Evolutionary conservation across 2,888 invertebrate genomes (phyloP).

Genomic region (Chrysotoxum bicinctum): DNA sequence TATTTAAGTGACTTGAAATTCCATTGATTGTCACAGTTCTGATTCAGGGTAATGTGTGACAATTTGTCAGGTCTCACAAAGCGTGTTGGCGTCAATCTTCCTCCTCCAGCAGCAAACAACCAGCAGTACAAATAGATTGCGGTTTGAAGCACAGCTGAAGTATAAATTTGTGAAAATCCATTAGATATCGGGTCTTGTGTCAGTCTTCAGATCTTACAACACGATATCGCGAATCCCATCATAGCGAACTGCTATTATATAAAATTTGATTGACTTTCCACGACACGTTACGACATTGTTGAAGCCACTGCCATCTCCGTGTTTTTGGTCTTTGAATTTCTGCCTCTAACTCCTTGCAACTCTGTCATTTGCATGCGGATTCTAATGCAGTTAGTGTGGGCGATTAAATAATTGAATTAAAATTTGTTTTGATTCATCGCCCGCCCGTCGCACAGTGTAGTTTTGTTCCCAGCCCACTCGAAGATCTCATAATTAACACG

Average conservation of each 20-base stretch:
- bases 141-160: background rate
- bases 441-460: too few species aligned
- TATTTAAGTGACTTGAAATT: constrained; percentile 14
- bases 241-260: constrained; percentile 28
- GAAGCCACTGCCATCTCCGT: background rate
- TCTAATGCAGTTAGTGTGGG: constrained; percentile 34
- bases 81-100: constrained; percentile 63
- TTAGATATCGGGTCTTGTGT: constrained; percentile 56
- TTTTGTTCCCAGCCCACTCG: constrained; percentile 41
- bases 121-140: constrained; percentile 22
- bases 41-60: constrained; percentile 58
- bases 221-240: constrained; percentile 49
- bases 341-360: background rate
- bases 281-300: constrained; percentile 45
- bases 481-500: constrained; percentile 46
- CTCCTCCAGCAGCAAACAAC: constrained; percentile 24
- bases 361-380: constrained; percentile 62
- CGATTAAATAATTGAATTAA: constrained; percentile 52
- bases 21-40: constrained; percentile 57
- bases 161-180: constrained; percentile 32
- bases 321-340: constrained; percentile 4
- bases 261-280: constrained; percentile 67
- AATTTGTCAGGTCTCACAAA: constrained; percentile 49
- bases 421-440: constrained; percentile 45
- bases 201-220: constrained; percentile 22